Evolutionary conservation across 2,797 vertebrate species (phyloP).

Genomic region (Sardinella longiceps): DNA sequence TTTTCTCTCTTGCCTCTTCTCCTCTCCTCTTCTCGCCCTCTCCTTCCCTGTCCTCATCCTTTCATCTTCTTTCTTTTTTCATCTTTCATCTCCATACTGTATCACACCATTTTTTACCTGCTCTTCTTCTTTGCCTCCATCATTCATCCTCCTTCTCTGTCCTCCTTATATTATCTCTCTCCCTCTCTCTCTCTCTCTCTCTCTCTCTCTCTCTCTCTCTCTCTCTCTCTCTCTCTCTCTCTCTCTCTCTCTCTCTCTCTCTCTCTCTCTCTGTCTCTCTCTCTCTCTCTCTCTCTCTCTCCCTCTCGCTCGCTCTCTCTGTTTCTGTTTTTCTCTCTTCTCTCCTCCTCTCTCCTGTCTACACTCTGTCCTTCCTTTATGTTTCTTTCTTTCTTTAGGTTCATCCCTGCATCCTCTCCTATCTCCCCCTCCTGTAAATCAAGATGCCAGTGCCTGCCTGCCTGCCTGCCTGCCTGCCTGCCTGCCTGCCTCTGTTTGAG

Average conservation of each 20-base stretch:
- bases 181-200: not conserved
- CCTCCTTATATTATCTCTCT: no score
- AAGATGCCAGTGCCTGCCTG: not conserved
- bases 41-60: not conserved
- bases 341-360: not conserved
- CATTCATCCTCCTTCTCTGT: not conserved
- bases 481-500: constrained; percentile 21
- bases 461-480: not conserved
- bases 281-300: no score
- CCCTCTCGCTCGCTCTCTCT: not conserved
- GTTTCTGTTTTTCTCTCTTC: no score
- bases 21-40: not conserved
- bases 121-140: not conserved
- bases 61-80: not conserved
- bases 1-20: constrained; percentile 27
- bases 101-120: not conserved
- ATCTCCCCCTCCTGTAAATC: not conserved
- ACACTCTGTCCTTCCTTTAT: not conserved
- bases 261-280: not conserved
- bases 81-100: not conserved
- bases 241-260: not conserved
- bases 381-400: not conserved
- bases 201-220: not conserved
- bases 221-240: not conserved
- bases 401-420: not conserved